Evolutionary conservation across 2,113 vertebrate genomes (phyloP), one percentile per base, ranked within the genome.

Genomic region (Gobius niger): DNA sequence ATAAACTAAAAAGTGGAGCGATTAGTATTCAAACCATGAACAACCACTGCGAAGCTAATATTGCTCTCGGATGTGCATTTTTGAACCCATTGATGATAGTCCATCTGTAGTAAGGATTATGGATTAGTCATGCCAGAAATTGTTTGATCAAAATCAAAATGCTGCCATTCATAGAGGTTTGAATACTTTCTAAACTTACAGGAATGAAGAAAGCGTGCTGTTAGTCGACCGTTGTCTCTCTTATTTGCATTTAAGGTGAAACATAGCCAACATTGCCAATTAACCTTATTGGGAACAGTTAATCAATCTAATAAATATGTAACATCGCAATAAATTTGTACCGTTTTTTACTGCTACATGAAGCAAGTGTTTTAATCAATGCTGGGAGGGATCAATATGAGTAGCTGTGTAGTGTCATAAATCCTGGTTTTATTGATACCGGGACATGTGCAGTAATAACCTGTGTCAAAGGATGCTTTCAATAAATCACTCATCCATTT

Each of bases 371-470:
- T 65, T 76, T 4, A 62, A 49, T 68, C 73, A 59, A 47, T 72
- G 62, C 42, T 42, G 2, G 15, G 18, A 59, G 15, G 19, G 59
- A 53, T 49, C 54, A 60, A 67, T 72, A 50, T 14, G 59, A 62
- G 40, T 47, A 34, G 44, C 51, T 14, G 15, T 19, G 11, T 49
- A 34, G 61, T 24, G 42, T 66, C 34, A 57, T 71, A 57, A 68
- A 76, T 64, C 61, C 44, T 44, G 42, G 10, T 47, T 70, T 49
- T 70, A 76, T 69, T 53, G 61, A 79, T 68, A 16, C 24, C 7
- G 51, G 24, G 13, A 56, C 64, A 75, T 77, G 73, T 65, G 47
- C 59, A 60, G 47, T 53, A 53, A 51, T 49, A 73, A 57, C 40
- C 59, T 56, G 19, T n/a, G 47, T 59, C 51, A 47, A 52, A 44